phyloP scores from a whole-genome alignment of 1,140 invertebrate genomes.

The Drosophila neocordata region DNA sequence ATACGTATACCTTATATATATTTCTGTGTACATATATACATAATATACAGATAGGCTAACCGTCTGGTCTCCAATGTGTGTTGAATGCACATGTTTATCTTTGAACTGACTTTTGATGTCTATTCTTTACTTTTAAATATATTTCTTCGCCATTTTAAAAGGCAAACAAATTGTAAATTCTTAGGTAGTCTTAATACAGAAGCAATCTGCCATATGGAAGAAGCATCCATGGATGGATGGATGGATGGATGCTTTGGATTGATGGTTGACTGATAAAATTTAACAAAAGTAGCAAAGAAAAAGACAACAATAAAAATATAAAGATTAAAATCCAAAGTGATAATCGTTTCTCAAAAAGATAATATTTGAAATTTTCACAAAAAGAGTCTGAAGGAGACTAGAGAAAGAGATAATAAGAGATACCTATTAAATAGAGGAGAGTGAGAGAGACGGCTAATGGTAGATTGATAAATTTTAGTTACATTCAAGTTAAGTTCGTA shows the following conservation, averaged over 20 bases:
- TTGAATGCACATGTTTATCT: neutral
- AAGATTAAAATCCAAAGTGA: neutral
- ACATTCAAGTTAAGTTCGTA: neutral
- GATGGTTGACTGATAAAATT: neutral
- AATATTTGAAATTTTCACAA: neutral
- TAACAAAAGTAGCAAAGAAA: neutral
- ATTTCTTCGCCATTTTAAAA: neutral
- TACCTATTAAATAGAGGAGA: neutral
- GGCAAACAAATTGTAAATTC: neutral
- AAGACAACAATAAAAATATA: neutral
- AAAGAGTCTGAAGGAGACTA: neutral
- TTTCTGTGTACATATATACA: neutral
- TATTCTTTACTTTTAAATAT: neutral
- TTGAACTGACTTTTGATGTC: neutral
- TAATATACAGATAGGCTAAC: neutral
- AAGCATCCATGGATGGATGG: neutral
- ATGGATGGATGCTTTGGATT: neutral
- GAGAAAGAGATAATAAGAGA: neutral
- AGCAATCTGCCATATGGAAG: neutral
- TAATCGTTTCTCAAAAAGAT: neutral
- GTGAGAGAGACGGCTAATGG: neutral
- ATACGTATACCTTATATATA: neutral
- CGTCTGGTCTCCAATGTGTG: neutral
- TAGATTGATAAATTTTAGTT: no score
- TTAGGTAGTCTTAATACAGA: neutral